Evolutionary conservation across 2,113 vertebrate species (phyloP), one percentile per base, ranked within the genome.

Genomic region (Ornithorhynchus anatinus): DNA sequence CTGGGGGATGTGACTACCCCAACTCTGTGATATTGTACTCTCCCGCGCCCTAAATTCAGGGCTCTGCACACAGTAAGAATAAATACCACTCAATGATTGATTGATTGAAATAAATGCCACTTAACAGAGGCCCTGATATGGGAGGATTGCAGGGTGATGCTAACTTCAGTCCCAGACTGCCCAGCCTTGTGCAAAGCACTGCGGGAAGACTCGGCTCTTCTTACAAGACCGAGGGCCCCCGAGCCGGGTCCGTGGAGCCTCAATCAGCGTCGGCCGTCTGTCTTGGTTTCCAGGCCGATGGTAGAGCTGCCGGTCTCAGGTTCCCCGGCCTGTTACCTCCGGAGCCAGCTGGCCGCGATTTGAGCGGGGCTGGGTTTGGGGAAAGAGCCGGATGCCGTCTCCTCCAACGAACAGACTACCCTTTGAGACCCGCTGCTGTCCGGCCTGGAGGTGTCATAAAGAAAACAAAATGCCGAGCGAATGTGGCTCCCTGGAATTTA

Each of bases 391-490:
- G 85, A 84, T 59, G 75, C 83, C 36, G 68, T 54, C 72, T 69
- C 85, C 47, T 25, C 59, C 66, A 50, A 59, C 75, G 80, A 84
- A 87, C 85, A 87, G 83, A 84, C 78, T 58, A 19, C 66, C 54
- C 85, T 87, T 87, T 87, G 85, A 87, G 85, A 59, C 59, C 72
- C 60, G 85, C 80, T 72, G 63, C 80, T 72, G 69, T 77, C 69
- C 23, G n/a, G 78, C 23, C 80, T 72, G 69, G 80, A 38, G 56
- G 64, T 77, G 80, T 83, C 72, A 75, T 63, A 81, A 63, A 77
- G 80, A 67, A 85, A 85, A 87, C 83, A 87, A 79, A 84, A 85
- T 83, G 75, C 66, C 48, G 80, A 81, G 74, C 83, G 85, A 81
- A 79, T 81, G 77, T 38, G 72, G 62, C 59, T 74, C 75, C 77